These are phyloP conservation scores for Sternarchorhynchus goeldii DNA, from an alignment of 2,797 vertebrate species.

Conservation along the genomic window DNA sequence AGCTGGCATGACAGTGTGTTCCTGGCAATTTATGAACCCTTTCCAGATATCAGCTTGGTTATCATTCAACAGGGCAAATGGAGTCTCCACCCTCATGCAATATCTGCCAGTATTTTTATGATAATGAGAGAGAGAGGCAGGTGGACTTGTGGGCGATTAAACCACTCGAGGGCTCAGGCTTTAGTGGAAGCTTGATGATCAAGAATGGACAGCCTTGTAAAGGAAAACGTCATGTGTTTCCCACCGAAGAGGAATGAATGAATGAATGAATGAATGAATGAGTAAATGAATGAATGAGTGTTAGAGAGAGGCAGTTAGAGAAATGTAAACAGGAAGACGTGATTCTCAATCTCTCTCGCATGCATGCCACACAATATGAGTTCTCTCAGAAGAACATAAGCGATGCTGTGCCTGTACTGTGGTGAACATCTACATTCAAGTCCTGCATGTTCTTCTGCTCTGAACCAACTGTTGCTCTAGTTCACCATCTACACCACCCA, in stretches of 20 bases:
- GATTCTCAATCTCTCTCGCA: neutral
- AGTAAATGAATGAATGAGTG: neutral
- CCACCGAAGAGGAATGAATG: constrained; percentile 14
- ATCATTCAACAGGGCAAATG: neutral
- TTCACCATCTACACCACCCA: neutral
- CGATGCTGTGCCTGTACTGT: neutral
- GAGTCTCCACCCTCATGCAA: neutral
- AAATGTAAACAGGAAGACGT: constrained; percentile 7
- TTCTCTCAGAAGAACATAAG: constrained; percentile 1
- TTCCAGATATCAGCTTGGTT: constrained; percentile 6
- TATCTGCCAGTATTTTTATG: constrained; percentile 13
- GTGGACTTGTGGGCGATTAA: constrained; percentile 36
- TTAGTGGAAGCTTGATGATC: constrained; percentile 14
- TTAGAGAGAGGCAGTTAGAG: neutral
- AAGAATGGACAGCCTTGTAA: constrained; percentile 16
- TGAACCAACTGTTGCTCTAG: no score
- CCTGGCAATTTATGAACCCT: constrained; percentile 5
- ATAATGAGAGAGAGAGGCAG: constrained; percentile 21
- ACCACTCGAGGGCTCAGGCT: constrained; percentile 17
- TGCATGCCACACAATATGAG: neutral
- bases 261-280: neutral
- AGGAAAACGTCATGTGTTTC: constrained; percentile 31
- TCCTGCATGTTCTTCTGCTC: neutral
- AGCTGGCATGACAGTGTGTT: neutral
- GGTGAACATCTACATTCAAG: neutral